Evolutionary conservation across 35 echinoderm and acorn worm species (phyloP).

Genomic region (Apostichopus parvimensis): DNA sequence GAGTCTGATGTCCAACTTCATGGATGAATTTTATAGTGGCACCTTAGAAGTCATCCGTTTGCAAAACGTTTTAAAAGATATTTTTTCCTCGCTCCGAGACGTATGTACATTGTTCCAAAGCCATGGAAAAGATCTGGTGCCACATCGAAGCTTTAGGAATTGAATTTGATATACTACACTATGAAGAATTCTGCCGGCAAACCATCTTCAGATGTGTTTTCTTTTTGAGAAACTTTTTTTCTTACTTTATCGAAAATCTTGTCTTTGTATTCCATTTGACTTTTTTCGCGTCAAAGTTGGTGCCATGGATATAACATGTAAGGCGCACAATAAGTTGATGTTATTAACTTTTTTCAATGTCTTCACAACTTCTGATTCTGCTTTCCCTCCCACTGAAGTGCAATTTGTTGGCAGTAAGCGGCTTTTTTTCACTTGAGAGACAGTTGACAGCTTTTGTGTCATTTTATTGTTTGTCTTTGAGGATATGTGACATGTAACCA

Average conservation of each 20-base stretch:
- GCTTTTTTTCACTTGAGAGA: slow-evolving; percentile 55
- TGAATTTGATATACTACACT: slow-evolving; percentile 25
- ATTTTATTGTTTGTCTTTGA: slow-evolving; percentile 37
- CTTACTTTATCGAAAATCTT: slow-evolving; percentile 43
- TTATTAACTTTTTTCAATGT: slow-evolving; percentile 62
- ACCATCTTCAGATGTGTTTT: slow-evolving; percentile 17
- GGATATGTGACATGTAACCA: slow-evolving; percentile 41
- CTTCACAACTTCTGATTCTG: slow-evolving; percentile 61
- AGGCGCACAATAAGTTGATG: slow-evolving; percentile 55
- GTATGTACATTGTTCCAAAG: not conserved
- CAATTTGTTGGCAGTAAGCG: slow-evolving; percentile 67
- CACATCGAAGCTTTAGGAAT: not conserved
- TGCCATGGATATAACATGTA: slow-evolving; percentile 39
- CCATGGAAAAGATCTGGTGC: not conserved
- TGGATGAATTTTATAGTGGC: not conserved
- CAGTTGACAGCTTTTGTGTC: slow-evolving; percentile 31
- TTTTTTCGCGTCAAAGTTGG: slow-evolving; percentile 30
- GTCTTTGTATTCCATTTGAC: slow-evolving; percentile 62
- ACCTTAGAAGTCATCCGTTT: not conserved
- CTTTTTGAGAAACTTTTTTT: slow-evolving; percentile 26
- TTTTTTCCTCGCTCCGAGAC: not conserved
- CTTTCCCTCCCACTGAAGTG: slow-evolving; percentile 67
- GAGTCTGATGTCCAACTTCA: not conserved
- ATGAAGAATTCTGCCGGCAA: slow-evolving; percentile 33
- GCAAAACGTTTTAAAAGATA: not conserved